Conservation (phyloP, 2,113 vertebrate species). For the Oncorhynchus mykiss region DNA sequence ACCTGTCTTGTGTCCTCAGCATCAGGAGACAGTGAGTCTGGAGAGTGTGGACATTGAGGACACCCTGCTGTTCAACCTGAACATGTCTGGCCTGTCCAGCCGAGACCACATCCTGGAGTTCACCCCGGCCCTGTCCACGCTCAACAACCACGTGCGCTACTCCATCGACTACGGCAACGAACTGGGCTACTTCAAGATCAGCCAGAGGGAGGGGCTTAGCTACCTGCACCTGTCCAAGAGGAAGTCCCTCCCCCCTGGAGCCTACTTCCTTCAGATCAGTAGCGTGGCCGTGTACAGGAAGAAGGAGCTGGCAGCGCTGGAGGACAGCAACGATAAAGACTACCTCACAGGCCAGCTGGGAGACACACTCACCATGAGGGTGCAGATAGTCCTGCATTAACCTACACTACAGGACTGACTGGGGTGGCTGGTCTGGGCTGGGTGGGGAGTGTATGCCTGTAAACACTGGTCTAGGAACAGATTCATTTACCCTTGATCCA, state of each 20-base stretch:
- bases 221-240: slow-evolving; percentile 94
- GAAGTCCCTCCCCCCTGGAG: slow-evolving; percentile 83
- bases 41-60: slow-evolving; percentile 90
- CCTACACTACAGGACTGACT: slow-evolving; percentile 71
- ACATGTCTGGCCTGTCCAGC: slow-evolving; percentile 83
- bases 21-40: slow-evolving; percentile 76
- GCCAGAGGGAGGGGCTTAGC: slow-evolving; percentile 91
- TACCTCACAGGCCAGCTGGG: slow-evolving; percentile 99
- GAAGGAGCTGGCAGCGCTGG: slow-evolving; percentile 90
- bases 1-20: slow-evolving; percentile 58
- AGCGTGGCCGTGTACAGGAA: slow-evolving; percentile 89
- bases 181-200: slow-evolving; percentile 91
- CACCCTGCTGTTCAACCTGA: slow-evolving; percentile 84
- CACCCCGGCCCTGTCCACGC: slow-evolving; percentile 87
- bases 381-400: slow-evolving; percentile 98
- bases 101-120: slow-evolving; percentile 91
- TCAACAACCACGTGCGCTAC: slow-evolving; percentile 92
- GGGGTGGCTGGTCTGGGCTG: slow-evolving; percentile 45
- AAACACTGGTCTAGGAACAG: slow-evolving; percentile 61
- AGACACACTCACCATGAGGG: slow-evolving; percentile 95
- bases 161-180: slow-evolving; percentile 91
- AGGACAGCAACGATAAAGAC: slow-evolving; percentile 95
- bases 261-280: slow-evolving; percentile 90
- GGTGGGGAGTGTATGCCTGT: slow-evolving; percentile 10
- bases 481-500: slow-evolving; percentile 41